Evolutionary conservation across 1,140 invertebrate species (phyloP), one percentile per base, ranked within the genome.

Genomic region (Cotesia chilonis): DNA sequence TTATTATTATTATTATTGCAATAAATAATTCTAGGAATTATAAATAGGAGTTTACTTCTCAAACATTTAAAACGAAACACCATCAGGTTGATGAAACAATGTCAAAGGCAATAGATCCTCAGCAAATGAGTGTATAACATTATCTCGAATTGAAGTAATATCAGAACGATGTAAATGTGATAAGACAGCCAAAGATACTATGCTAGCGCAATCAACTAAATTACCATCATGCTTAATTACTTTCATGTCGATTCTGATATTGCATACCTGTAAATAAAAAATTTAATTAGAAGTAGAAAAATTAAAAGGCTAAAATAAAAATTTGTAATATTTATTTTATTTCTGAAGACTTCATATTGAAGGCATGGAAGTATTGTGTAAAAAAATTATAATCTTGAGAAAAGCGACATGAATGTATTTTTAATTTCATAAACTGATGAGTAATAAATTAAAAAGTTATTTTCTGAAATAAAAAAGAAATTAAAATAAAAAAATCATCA

Each of bases 171-270:
- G 92, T 81, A 96, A 98, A 88, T 98, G 96, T 72, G 92, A 90
- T 4, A 99, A 85, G 2, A 96, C 94, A 41, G 94, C 90, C 17
- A 98, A 88, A 51, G 94, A 92, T 35, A 97, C 96, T 72, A 98
- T 91, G 69, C 94, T 95, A 10, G 94, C 92, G 87, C 94, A 95
- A 88, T 98, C 97, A 74, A 96, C 88, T 4, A 98, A 83, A 87
- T 97, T 98, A 3, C 97, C 97, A 84, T 96, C 96, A 84, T 97
- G 92, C 84, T 98, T 98, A 70, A 99, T 87, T 6, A 97, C 91
- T 88, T 93, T 94, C 54, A 97, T 87, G 84, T 98, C 95, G 0
- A 97, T 91, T 82, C 95, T 87, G 20, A 97, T 84, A 75, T 91
- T 90, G 95, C 95, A 97, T 0, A 95, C 94, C 93, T 94, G 2